These are phyloP conservation scores for Microcebus murinus DNA, from an alignment of 2,113 vertebrate genomes.

Conservation along the genomic window DNA sequence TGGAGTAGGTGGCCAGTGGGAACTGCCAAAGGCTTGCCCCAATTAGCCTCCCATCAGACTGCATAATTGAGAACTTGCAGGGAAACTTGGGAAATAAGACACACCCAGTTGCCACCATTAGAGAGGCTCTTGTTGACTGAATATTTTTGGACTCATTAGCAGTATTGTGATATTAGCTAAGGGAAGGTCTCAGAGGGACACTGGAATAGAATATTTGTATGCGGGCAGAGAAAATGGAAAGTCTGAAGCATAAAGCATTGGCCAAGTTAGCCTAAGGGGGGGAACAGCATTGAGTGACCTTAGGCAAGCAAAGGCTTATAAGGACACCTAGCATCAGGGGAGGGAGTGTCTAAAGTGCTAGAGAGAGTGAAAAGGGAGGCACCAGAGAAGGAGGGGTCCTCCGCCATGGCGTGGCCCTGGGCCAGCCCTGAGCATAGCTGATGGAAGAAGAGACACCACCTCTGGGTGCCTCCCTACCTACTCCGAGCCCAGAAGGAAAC, in stretches of 20 bases:
- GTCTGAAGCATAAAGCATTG: background rate
- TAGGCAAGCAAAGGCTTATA: background rate
- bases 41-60: constrained; percentile 8
- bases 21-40: constrained; percentile 29
- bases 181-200: background rate
- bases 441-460: background rate
- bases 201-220: background rate
- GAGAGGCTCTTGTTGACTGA: background rate
- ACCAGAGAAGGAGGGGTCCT: background rate
- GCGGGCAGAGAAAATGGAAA: constrained; percentile 36
- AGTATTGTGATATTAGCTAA: background rate
- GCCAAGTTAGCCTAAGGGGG: background rate
- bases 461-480: background rate
- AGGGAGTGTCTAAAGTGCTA: background rate
- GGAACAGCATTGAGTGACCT: background rate
- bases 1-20: constrained; percentile 19
- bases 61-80: background rate
- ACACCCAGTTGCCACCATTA: background rate
- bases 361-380: background rate
- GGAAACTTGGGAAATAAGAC: background rate
- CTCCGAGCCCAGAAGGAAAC: background rate
- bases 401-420: background rate
- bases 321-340: background rate
- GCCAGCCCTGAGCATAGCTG: background rate
- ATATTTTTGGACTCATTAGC: constrained; percentile 22